Percentiles rank a stretch among this genome's conserved stretches.
phyloP scores from a whole-genome alignment of 53 echinoderm and acorn worm species.

The Holothuria scabra region DNA sequence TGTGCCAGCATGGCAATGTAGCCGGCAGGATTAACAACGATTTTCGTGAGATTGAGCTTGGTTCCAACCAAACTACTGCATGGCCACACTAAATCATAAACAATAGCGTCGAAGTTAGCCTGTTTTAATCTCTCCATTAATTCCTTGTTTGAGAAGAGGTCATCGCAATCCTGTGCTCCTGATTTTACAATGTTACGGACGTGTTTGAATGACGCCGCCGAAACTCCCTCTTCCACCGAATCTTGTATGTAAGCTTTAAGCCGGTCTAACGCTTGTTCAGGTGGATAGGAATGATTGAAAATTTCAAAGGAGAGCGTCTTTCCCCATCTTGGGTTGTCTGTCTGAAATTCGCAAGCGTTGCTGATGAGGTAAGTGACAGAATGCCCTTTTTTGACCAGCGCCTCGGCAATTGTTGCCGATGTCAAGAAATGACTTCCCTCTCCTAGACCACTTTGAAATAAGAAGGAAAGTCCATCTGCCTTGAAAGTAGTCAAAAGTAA shows the following conservation, averaged over 20 bases:
- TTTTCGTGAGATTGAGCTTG: slow-evolving; percentile 50
- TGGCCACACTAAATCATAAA: slow-evolving; percentile 65
- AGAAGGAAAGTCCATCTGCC: background rate
- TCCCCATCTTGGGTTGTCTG: slow-evolving; percentile 30
- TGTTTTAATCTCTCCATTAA: slow-evolving; percentile 51
- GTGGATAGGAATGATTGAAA: slow-evolving; percentile 54
- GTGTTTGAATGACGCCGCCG: background rate
- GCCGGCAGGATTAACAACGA: slow-evolving; percentile 55
- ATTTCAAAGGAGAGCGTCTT: slow-evolving; percentile 41
- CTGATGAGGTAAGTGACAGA: slow-evolving; percentile 56
- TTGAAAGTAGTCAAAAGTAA: no score
- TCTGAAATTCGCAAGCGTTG: slow-evolving; percentile 43
- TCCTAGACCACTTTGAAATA: slow-evolving; percentile 11
- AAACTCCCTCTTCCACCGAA: slow-evolving; percentile 38
- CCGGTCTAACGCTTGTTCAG: slow-evolving; percentile 33
- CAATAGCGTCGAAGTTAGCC: slow-evolving; percentile 62
- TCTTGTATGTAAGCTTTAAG: slow-evolving; percentile 8
- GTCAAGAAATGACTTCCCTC: slow-evolving; percentile 61
- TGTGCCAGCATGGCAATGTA: slow-evolving; percentile 10
- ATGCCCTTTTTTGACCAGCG: slow-evolving; percentile 48
- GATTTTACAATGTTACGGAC: background rate
- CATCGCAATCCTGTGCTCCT: slow-evolving; percentile 52
- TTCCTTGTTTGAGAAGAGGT: slow-evolving; percentile 55
- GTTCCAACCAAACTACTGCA: slow-evolving; percentile 62
- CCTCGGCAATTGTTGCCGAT: slow-evolving; percentile 45